phyloP scores from a whole-genome alignment of 35 echinoderm and acorn worm genomes.

The Diadema setosum region DNA sequence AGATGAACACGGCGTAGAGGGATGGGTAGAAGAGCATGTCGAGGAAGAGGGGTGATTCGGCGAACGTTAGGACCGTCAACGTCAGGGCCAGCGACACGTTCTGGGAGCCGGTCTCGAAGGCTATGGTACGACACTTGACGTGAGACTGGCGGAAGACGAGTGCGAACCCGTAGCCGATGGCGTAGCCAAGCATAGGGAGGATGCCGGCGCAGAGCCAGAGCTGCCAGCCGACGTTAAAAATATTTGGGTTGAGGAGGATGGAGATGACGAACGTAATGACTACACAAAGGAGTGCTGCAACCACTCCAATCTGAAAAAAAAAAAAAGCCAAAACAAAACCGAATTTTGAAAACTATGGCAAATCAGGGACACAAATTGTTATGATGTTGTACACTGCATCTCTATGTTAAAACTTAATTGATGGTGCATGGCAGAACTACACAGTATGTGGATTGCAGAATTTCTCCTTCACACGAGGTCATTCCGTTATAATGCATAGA shows the following conservation, averaged over 20 bases:
- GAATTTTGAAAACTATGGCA: no score
- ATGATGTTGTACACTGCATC: no score
- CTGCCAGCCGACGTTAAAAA: conserved; percentile 62
- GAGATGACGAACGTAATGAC: background rate
- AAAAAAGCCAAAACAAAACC: no score
- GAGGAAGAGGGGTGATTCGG: background rate
- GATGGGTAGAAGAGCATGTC: conserved; percentile 70
- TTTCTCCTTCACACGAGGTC: no score
- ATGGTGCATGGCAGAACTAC: no score
- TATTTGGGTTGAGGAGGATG: conserved; percentile 28
- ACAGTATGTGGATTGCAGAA: no score
- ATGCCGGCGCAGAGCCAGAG: conserved; percentile 56
- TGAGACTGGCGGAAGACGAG: conserved; percentile 48
- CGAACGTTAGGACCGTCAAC: conserved; percentile 58
- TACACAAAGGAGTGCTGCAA: background rate
- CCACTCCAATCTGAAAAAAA: background rate
- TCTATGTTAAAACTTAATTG: no score
- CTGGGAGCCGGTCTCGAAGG: conserved; percentile 83
- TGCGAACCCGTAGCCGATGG: conserved; percentile 55
- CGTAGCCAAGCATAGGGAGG: conserved; percentile 41
- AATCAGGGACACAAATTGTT: no score
- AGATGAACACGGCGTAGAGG: conserved; percentile 35
- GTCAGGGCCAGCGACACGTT: conserved; percentile 77
- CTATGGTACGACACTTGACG: conserved; percentile 71
- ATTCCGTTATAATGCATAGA: no score